These are phyloP conservation scores for Perca schrenkii DNA, from an alignment of 2,113 vertebrate species.

Conservation along the genomic window DNA sequence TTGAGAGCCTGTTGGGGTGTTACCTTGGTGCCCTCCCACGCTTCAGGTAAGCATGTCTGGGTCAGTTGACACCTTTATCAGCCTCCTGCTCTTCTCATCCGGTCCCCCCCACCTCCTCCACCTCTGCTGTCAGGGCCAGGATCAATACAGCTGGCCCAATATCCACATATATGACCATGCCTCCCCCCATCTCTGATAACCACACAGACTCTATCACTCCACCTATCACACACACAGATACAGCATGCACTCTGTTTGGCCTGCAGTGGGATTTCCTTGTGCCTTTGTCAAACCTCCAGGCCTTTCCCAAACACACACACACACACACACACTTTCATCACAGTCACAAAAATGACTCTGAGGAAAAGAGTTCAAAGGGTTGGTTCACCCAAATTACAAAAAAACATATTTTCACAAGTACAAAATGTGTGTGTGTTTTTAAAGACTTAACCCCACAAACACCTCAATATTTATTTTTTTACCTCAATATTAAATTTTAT, in stretches of 20 bases:
- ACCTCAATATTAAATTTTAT: not conserved
- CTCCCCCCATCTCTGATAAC: slow-evolving; percentile 78
- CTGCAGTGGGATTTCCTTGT: slow-evolving; percentile 64
- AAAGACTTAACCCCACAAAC: not conserved
- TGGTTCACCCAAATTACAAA: not conserved
- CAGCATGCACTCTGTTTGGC: slow-evolving; percentile 67
- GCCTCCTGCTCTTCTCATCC: slow-evolving; percentile 66
- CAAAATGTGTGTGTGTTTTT: not conserved
- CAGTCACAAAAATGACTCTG: slow-evolving; percentile 30
- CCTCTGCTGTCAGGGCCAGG: slow-evolving; percentile 63
- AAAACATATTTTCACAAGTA: not conserved
- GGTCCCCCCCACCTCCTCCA: slow-evolving; percentile 39
- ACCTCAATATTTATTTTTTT: not conserved
- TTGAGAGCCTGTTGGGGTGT: slow-evolving; percentile 79
- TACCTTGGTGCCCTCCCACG: slow-evolving; percentile 76
- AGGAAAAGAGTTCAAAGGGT: not conserved
- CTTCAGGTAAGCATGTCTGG: slow-evolving; percentile 68
- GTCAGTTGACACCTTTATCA: slow-evolving; percentile 73
- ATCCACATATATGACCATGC: slow-evolving; percentile 75
- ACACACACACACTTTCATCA: slow-evolving; percentile 36
- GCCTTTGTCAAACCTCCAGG: slow-evolving; percentile 62
- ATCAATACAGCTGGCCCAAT: slow-evolving; percentile 84
- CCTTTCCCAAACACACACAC: slow-evolving; percentile 45
- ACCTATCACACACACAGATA: slow-evolving; percentile 72
- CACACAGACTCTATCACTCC: slow-evolving; percentile 65